phyloP scores from a whole-genome alignment of 1,140 invertebrate genomes.

The Nymphalis io region DNA sequence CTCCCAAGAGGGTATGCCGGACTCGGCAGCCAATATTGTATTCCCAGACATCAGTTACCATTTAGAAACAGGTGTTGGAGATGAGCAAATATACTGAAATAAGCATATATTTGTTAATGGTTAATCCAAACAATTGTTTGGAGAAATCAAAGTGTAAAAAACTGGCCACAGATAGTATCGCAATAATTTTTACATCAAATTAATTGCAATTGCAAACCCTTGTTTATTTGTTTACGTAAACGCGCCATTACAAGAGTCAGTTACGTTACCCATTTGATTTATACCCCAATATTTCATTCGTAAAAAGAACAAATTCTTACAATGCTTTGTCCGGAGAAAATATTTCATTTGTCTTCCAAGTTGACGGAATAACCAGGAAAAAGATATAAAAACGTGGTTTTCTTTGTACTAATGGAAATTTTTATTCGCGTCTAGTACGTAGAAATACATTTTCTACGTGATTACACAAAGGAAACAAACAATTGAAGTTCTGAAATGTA shows the following conservation, averaged over 20 bases:
- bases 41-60: not conserved
- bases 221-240: not conserved
- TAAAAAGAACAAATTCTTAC: slow-evolving; percentile 12
- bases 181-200: no score
- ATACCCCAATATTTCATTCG: slow-evolving; percentile 23
- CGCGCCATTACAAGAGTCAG: slow-evolving; percentile 1
- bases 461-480: not conserved
- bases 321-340: not conserved
- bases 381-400: slow-evolving; percentile 13
- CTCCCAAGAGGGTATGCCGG: not conserved
- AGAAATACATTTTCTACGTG: not conserved
- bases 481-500: no score
- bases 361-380: slow-evolving; percentile 15
- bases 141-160: no score
- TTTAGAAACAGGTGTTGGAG: not conserved
- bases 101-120: no score
- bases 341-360: slow-evolving; percentile 25
- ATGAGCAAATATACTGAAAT: no score
- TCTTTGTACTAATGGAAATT: slow-evolving; percentile 18
- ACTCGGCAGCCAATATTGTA: not conserved
- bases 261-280: slow-evolving; percentile 8
- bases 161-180: no score
- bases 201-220: not conserved
- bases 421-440: not conserved
- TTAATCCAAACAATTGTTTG: no score